Evolutionary conservation across 2,797 vertebrate species (phyloP), one percentile per base, ranked within the genome.

Genomic region (Leucoraja ocellata): DNA sequence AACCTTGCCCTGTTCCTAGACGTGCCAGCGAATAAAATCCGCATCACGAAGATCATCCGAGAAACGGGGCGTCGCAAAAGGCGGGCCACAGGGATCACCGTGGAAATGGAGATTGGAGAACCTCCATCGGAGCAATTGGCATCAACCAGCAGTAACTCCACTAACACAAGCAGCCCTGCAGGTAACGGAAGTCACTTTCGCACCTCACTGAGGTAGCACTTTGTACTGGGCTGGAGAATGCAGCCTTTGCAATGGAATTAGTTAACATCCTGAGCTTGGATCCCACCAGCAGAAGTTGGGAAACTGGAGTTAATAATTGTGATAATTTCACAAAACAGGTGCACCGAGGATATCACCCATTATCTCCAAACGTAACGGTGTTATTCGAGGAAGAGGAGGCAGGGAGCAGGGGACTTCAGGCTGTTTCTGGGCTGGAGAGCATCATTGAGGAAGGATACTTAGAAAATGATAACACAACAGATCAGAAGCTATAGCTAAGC

Each of bases 1-100:
- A 98, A 98, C 95, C 96, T 98, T 54, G 97, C 97, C 1, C 0
- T 93, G 0, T 97, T 98, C 95, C 96, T 98, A 91, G 97, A 96
- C 74, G 95, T 98, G 93, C 96, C 97, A 0, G 10, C 94, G 0
- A 95, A 94, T 93, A 98, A 97, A 96, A 98, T 98, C 94, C 96
- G 97, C 4, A 94, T 98, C 95, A 97, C 97, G 81, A 97, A 97
- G 9, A 95, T 97, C 68, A 65, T 97, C 74, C 94, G 94, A 46
- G 96, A 96, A 93, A 93, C 94, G 0, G 95, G 94, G 74, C 93
- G 91, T 0, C 93, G 95, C n/a, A 94, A 83, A 81, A 93, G 28
- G 93, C 6, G 95, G 94, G 36, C 96, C 94, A 93, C 93, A 0
- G 96, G 96, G 9, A 71, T 97, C 83, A 94, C n/a, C 0, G 96